A percentile compares a stretch with the other conserved stretches of the same genome.
These are phyloP conservation scores for Drosophila nr. perissopoda DNA, from an alignment of 2,888 invertebrate species.

Conservation along the genomic window DNA sequence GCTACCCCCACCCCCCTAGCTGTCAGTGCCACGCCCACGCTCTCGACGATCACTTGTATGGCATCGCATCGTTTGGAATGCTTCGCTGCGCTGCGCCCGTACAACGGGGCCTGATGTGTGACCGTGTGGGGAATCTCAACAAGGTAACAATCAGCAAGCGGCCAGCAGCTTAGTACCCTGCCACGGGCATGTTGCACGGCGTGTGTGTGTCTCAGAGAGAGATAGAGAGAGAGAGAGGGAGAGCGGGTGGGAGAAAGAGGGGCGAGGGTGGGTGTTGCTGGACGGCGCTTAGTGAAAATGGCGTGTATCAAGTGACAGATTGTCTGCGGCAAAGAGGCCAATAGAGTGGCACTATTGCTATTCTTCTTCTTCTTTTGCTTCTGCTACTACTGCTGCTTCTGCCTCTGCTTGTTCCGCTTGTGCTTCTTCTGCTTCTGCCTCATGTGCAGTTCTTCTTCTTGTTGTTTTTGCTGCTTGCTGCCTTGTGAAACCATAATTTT, in stretches of 20 bases:
- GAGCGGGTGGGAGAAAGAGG: background rate
- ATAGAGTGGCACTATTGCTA: constrained; percentile 3
- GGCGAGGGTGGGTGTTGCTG: constrained; percentile 3
- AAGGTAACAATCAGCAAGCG: constrained; percentile 52
- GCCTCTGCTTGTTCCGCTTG: constrained; percentile 2
- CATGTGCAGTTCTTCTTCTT: background rate
- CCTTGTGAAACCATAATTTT: constrained; percentile 74
- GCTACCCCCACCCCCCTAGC: background rate
- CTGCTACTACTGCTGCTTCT: constrained; percentile 16
- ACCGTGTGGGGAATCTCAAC: constrained; percentile 63
- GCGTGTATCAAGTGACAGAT: constrained; percentile 74
- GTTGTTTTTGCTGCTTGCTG: constrained; percentile 31
- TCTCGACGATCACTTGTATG: constrained; percentile 75
- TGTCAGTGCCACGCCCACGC: background rate
- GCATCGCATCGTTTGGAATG: constrained; percentile 77
- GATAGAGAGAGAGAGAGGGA: background rate
- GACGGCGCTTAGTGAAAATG: constrained; percentile 62
- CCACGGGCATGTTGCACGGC: background rate
- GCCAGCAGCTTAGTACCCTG: constrained; percentile 41
- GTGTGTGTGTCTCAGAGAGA: background rate
- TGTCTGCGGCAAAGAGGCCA: constrained; percentile 76
- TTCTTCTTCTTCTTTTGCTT: constrained; percentile 9
- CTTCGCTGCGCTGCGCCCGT: constrained; percentile 77
- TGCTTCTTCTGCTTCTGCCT: background rate
- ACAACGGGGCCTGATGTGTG: constrained; percentile 52